Conservation (phyloP, 2,797 vertebrate species). For the Australoheros facetus region DNA sequence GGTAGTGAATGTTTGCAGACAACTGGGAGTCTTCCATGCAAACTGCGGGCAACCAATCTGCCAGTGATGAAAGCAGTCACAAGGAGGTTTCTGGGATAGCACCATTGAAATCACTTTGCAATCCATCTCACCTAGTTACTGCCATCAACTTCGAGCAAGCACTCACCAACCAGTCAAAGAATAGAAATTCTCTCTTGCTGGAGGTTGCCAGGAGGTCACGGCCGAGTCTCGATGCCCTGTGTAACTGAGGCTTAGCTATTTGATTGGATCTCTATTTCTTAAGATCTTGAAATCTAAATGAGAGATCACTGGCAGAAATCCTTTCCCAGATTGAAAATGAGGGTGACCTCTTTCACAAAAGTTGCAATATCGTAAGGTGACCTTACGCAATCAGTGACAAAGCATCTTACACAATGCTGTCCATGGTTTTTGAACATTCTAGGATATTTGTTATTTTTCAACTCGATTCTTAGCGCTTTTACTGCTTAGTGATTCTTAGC, state of each 20-base stretch:
- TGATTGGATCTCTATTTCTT: neutral
- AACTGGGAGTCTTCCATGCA: neutral
- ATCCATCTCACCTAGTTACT: neutral
- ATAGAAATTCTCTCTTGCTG: neutral
- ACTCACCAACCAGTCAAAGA: neutral
- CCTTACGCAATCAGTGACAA: no score
- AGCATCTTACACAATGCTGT: no score
- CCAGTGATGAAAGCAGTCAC: neutral
- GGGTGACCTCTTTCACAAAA: no score
- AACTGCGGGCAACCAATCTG: neutral
- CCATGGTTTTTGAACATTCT: no score
- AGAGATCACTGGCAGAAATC: neutral
- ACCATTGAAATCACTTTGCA: neutral
- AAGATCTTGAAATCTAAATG: neutral
- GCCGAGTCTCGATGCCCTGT: no score
- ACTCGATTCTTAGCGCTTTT: no score
- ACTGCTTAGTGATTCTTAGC: no score
- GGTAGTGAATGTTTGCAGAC: neutral
- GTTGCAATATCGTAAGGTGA: no score
- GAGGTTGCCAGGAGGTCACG: neutral
- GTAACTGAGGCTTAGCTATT: neutral
- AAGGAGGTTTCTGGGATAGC: neutral
- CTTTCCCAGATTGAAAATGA: no score
- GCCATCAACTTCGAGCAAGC: neutral
- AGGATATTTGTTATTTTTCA: no score